Percentiles rank a stretch among this genome's conserved stretches.
These are phyloP conservation scores for Etia nguti DNA, from an alignment of 2,113 vertebrate species.

Conservation along the genomic window DNA sequence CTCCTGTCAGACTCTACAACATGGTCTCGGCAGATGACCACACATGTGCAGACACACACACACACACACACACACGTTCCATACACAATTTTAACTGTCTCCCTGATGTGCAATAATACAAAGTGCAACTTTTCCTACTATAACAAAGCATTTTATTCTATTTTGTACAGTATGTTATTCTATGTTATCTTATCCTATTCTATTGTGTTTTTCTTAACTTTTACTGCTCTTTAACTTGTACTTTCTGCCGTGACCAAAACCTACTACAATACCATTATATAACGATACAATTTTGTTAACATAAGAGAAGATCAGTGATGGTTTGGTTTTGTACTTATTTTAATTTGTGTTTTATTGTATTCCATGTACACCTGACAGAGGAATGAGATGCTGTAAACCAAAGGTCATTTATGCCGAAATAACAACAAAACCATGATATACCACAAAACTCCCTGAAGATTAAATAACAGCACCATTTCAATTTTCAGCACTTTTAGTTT, in stretches of 20 bases:
- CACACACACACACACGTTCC: no score
- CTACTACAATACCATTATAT: background rate
- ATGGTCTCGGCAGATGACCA: background rate
- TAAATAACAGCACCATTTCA: no score
- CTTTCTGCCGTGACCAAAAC: no score
- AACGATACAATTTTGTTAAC: background rate
- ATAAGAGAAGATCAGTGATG: background rate
- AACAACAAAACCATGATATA: no score
- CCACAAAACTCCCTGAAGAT: no score
- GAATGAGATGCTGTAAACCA: background rate
- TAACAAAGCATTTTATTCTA: background rate
- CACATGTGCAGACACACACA: background rate
- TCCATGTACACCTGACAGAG: background rate
- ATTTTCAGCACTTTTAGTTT: no score
- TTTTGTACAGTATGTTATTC: no score
- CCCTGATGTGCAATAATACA: rapidly evolving
- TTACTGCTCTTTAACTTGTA: background rate
- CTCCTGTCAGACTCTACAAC: background rate
- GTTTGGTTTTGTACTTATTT: background rate
- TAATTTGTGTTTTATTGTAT: background rate
- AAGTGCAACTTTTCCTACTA: background rate
- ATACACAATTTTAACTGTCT: background rate
- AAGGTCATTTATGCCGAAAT: no score
- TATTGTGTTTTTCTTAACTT: background rate
- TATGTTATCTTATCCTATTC: background rate